phyloP scores from a whole-genome alignment of 2,113 vertebrate species.

The Apus apus region DNA sequence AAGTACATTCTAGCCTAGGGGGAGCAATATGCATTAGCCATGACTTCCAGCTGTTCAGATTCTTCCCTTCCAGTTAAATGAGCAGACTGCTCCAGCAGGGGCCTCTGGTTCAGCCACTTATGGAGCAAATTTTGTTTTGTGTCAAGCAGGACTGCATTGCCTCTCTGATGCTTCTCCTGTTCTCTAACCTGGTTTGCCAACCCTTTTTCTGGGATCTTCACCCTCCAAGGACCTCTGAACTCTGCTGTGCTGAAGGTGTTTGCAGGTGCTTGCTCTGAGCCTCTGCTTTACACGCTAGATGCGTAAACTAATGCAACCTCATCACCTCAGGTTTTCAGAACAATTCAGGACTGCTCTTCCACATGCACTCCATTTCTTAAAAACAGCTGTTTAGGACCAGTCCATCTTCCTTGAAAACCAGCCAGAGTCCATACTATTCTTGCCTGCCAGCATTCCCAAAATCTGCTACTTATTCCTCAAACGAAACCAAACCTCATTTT shows the following conservation, averaged over 20 bases:
- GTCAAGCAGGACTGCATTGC: not conserved
- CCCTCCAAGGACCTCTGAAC: not conserved
- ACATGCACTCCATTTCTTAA: not conserved
- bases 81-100: not conserved
- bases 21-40: not conserved
- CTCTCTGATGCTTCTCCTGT: not conserved
- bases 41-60: not conserved
- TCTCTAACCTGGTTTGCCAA: not conserved
- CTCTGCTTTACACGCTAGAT: not conserved
- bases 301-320: not conserved
- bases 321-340: not conserved
- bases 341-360: not conserved
- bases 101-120: not conserved
- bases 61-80: not conserved
- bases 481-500: constrained; percentile 31
- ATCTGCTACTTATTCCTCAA: constrained; percentile 30
- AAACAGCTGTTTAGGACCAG: not conserved
- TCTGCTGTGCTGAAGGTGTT: not conserved
- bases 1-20: not conserved
- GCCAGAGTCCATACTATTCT: not conserved
- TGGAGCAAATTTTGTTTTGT: not conserved
- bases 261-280: not conserved
- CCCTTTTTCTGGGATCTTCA: not conserved
- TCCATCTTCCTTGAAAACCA: not conserved
- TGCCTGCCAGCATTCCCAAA: not conserved